Evolutionary conservation across 2,113 vertebrate species (phyloP), one percentile per base, ranked within the genome.

Genomic region (Pungitius pungitius): DNA sequence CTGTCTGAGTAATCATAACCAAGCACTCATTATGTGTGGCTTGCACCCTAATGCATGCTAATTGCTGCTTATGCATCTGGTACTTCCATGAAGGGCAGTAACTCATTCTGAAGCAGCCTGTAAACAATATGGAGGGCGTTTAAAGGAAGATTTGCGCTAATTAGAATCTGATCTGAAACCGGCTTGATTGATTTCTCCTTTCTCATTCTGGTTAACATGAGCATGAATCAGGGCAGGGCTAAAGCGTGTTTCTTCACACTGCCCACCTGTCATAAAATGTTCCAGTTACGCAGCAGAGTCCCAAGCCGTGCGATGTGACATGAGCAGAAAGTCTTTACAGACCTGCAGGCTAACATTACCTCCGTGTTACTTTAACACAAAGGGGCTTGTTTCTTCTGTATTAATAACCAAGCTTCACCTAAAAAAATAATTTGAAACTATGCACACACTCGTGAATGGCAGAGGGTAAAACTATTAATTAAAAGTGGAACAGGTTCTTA

Each of bases 401-500:
- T 88, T 90, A 90, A 91, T 88, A 89, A 89, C 79, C 77, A 76
- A 88, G 87, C 73, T 78, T 90, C 87, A 91, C 88, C 92, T 91
- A 83, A 85, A 85, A 86, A 66, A 66, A 90, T 90, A 87, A 92
- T 92, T 93, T 92, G 63, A 91, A 94, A 93, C 86, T 92, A 88
- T 84, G 85, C 83, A 78, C 65, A 81, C 71, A 76, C 78, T 87
- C 79, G 76, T 91, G 90, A 92, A 93, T 88, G 81, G 85, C 78
- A 90, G 81, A 87, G 90, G 90, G 84, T 90, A 87, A 85, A 92
- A 92, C 89, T 91, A 92, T 94, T 93, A 93, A 94, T 94, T 94
- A 94, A 92, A 94, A 93, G 91, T 94, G 93, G 92, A 94, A 93
- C 92, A 94, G 91, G 93, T 94, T 92, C 91, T 93, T 91, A 92